These are phyloP conservation scores for Chelon labrosus DNA, from an alignment of 2,797 vertebrate species.

Conservation along the genomic window DNA sequence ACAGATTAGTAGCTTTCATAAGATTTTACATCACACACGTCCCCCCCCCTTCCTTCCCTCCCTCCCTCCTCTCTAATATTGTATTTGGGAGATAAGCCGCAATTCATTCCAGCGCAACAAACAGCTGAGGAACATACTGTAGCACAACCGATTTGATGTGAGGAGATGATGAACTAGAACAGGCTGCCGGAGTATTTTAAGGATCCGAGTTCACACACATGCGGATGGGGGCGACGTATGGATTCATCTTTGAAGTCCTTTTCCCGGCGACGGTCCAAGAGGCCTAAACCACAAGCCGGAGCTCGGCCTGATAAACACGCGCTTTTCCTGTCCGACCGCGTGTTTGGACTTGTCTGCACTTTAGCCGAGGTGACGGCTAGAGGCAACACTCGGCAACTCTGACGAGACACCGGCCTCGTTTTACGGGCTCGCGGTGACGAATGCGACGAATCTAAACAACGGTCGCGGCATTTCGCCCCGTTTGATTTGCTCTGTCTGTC, in stretches of 20 bases:
- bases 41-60: conserved; percentile 37
- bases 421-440: conserved; percentile 49
- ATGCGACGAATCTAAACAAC: conserved; percentile 55
- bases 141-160: conserved; percentile 2
- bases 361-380: conserved; percentile 50
- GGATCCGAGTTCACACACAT: neutral
- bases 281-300: conserved; percentile 26
- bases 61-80: conserved; percentile 61
- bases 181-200: conserved; percentile 19
- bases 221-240: conserved; percentile 18
- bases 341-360: conserved; percentile 44
- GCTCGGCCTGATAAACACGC: conserved; percentile 57
- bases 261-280: conserved; percentile 37
- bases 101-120: conserved; percentile 60
- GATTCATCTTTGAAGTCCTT: conserved; percentile 27
- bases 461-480: neutral
- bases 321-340: conserved; percentile 25
- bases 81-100: conserved; percentile 71
- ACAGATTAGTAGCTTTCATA: conserved; percentile 81
- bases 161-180: conserved; percentile 35
- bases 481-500: conserved; percentile 38
- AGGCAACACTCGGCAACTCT: conserved; percentile 22
- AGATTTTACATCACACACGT: conserved; percentile 73
- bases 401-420: conserved; percentile 36
- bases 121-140: conserved; percentile 40